Evolutionary conservation across 2,113 vertebrate species (phyloP).

Genomic region (Pimephales promelas): DNA sequence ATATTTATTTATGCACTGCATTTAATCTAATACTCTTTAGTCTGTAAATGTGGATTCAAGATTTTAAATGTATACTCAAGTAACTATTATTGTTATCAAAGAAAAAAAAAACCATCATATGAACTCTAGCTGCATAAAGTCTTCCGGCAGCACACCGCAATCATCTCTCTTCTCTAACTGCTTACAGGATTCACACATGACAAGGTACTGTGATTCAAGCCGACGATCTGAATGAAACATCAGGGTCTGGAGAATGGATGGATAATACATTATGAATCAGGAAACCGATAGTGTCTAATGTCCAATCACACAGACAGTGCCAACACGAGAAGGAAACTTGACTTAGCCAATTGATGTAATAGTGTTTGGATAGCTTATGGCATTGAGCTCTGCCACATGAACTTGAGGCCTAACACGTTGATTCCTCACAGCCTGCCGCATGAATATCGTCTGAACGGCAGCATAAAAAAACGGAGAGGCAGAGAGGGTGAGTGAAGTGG

Average conservation of each 20-base stretch:
- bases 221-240: constrained; percentile 28
- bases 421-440: constrained; percentile 49
- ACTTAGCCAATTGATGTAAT: constrained; percentile 57
- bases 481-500: constrained; percentile 53
- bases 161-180: constrained; percentile 10
- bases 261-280: constrained; percentile 42
- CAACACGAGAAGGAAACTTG: constrained; percentile 43
- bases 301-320: constrained; percentile 48
- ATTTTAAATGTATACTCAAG: neutral
- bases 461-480: constrained; percentile 42
- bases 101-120: neutral
- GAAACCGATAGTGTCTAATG: constrained; percentile 45
- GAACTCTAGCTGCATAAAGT: neutral
- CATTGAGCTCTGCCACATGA: constrained; percentile 47
- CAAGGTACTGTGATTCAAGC: constrained; percentile 12
- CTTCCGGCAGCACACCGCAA: neutral
- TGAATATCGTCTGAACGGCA: constrained; percentile 55
- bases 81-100: neutral
- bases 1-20: neutral
- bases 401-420: constrained; percentile 46
- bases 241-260: constrained; percentile 7
- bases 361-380: constrained; percentile 57
- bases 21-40: neutral
- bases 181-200: constrained; percentile 14
- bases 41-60: neutral